These are phyloP conservation scores for Picus viridis DNA, from an alignment of 2,797 vertebrate genomes.

Conservation along the genomic window DNA sequence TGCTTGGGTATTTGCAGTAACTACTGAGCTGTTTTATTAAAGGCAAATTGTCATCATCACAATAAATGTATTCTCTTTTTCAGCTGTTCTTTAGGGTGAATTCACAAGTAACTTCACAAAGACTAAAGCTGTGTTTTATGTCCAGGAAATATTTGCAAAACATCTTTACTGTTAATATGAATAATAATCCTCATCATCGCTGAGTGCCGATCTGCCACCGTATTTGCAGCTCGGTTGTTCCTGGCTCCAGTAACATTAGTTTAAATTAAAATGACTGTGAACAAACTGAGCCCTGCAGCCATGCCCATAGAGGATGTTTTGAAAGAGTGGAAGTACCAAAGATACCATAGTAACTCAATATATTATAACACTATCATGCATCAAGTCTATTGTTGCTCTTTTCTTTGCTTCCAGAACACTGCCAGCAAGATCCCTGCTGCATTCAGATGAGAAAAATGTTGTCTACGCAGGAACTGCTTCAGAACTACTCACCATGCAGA, in stretches of 20 bases:
- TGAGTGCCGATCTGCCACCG: not conserved
- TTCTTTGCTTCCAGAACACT: not conserved
- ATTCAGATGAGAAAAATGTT: not conserved
- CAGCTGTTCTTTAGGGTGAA: not conserved
- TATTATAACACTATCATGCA: not conserved
- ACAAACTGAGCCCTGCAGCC: not conserved
- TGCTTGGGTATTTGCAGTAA: not conserved
- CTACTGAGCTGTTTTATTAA: not conserved
- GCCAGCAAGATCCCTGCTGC: not conserved
- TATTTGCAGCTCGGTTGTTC: not conserved
- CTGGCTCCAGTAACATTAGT: not conserved
- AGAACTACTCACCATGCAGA: constrained; percentile 67
- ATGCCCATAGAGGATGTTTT: not conserved
- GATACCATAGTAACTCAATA: not conserved
- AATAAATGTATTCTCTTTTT: not conserved
- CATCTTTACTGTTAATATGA: not conserved
- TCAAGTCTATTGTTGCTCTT: not conserved
- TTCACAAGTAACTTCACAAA: not conserved
- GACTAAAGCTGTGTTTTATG: not conserved
- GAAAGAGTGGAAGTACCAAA: not conserved
- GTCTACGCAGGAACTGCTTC: not conserved
- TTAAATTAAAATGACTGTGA: not conserved
- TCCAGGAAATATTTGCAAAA: not conserved
- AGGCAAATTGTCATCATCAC: not conserved
- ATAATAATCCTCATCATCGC: not conserved